A percentile compares a stretch with the other conserved stretches of the same genome.
Conservation (phyloP, 2,888 invertebrate species). For the Yponomeuta malinellus region DNA sequence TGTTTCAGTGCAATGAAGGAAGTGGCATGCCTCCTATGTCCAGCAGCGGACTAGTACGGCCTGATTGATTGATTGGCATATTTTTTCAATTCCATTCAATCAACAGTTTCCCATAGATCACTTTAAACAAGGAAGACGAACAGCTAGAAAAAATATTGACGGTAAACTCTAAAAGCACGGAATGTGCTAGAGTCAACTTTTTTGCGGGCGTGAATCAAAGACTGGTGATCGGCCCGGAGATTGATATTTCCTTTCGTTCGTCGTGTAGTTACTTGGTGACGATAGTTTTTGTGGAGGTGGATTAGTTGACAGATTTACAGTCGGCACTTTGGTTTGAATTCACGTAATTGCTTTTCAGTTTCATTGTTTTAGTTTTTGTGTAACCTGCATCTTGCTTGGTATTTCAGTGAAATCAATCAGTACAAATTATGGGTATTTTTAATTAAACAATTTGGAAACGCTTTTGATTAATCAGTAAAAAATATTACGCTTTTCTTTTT, state of each 20-base stretch:
- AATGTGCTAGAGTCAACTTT: background rate
- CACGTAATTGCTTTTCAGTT: background rate
- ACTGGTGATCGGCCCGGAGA: background rate
- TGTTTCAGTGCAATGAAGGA: no score
- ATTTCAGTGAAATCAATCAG: no score
- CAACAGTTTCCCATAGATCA: no score
- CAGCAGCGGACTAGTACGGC: no score
- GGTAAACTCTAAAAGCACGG: background rate
- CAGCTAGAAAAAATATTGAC: background rate
- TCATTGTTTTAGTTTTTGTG: background rate
- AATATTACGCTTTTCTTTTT: no score
- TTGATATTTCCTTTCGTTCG: background rate
- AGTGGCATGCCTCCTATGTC: no score
- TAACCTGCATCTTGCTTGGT: no score
- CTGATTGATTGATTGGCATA: no score
- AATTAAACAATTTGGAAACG: no score
- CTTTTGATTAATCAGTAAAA: no score
- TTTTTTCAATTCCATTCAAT: no score
- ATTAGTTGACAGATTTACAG: background rate
- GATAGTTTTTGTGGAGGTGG: background rate
- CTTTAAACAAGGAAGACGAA: background rate
- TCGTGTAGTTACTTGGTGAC: background rate
- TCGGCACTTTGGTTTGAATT: background rate
- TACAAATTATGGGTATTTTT: no score
- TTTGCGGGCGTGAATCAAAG: background rate